Conservation (phyloP, 1,140 invertebrate species). For the Drosophila oshimai region DNA sequence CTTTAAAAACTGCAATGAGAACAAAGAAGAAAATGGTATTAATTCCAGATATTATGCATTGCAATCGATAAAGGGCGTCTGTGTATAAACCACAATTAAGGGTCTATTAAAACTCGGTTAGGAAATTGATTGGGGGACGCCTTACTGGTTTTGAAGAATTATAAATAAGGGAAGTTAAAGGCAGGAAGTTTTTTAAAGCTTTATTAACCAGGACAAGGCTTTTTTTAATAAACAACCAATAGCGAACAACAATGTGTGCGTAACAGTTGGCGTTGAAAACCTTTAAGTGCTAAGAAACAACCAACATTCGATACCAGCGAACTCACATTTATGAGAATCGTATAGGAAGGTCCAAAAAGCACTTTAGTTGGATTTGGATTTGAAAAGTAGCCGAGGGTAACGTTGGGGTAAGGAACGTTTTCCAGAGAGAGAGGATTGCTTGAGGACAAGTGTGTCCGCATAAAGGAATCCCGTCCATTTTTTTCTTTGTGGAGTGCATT, state of each 20-base stretch:
- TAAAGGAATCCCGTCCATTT: not conserved
- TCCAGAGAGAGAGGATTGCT: constrained; percentile 11
- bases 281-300: not conserved
- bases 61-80: not conserved
- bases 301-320: not conserved
- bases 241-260: too few species aligned
- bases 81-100: not conserved
- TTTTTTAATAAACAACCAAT: too few species aligned
- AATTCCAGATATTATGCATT: constrained; percentile 8
- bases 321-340: constrained; percentile 29
- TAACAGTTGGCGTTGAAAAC: too few species aligned
- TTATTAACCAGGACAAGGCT: too few species aligned
- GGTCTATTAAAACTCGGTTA: not conserved
- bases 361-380: constrained; percentile 3
- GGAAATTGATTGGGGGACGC: too few species aligned
- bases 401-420: constrained; percentile 42
- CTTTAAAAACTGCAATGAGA: constrained; percentile 33
- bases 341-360: constrained; percentile 24
- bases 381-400: not conserved
- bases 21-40: constrained; percentile 2
- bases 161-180: not conserved
- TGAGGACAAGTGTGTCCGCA: constrained; percentile 48
- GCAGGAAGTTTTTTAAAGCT: not conserved
- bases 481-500: constrained; percentile 55
- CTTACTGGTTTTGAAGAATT: not conserved